Percentiles rank a stretch among this genome's conserved stretches.
Conservation (phyloP, 2,888 invertebrate species). For the Listrodromus nycthemerus region DNA sequence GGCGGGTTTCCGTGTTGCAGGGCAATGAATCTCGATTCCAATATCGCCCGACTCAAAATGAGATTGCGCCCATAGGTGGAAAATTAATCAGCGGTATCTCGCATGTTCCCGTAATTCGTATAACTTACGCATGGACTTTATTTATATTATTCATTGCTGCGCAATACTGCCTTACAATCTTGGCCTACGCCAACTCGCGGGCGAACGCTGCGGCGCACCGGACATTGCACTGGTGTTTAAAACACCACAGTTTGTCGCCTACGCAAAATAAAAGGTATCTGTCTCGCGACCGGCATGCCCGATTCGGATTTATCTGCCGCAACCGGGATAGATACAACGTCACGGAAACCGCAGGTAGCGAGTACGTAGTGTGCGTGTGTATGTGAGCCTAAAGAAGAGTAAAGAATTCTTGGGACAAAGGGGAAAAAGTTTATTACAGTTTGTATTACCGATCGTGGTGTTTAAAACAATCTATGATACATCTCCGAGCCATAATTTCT, state of each 20-base stretch:
- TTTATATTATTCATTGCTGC: constrained; percentile 12
- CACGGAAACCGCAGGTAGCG: constrained; percentile 4
- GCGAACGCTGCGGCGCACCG: constrained; percentile 37
- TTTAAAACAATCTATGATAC: no score
- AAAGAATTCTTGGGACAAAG: background rate
- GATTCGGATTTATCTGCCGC: background rate
- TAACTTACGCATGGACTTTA: background rate
- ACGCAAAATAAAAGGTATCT: constrained; percentile 35
- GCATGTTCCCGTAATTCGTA: constrained; percentile 16
- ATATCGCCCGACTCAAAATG: constrained; percentile 19
- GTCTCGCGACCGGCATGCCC: background rate
- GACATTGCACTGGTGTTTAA: constrained; percentile 20
- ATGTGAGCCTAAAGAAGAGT: background rate
- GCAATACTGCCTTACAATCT: background rate
- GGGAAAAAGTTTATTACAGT: no score
- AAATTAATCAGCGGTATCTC: constrained; percentile 64
- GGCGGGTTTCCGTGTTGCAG: constrained; percentile 36
- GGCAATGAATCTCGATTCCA: constrained; percentile 51
- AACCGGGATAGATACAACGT: background rate
- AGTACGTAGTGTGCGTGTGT: background rate
- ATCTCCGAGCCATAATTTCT: no score
- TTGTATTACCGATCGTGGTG: no score
- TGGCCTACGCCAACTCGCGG: constrained; percentile 56
- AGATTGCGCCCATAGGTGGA: constrained; percentile 49
- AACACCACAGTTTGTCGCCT: constrained; percentile 42